phyloP scores from a whole-genome alignment of 2,113 vertebrate species.

The Haplotaxodon microlepis region DNA sequence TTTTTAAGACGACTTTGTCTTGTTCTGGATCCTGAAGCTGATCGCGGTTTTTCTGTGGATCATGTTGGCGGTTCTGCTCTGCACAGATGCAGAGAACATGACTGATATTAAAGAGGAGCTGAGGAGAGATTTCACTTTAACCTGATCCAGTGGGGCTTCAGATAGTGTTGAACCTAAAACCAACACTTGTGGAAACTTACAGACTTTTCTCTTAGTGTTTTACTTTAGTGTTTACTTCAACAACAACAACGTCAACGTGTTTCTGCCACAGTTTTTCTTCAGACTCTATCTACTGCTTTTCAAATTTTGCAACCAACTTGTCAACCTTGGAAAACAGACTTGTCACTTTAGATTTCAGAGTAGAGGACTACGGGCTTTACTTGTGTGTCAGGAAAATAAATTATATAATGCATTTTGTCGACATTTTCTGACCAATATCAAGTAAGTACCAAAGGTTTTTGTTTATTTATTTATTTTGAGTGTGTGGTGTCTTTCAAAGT shows the following conservation, averaged over 20 bases:
- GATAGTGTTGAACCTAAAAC: background rate
- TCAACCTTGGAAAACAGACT: background rate
- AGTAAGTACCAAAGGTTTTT: background rate
- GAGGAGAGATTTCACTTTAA: background rate
- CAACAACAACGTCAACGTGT: background rate
- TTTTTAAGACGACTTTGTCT: background rate
- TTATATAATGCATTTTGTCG: fast-evolving
- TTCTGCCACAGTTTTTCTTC: background rate
- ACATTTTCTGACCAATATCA: background rate
- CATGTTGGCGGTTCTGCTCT: background rate
- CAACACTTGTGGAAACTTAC: background rate
- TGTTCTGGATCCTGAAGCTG: background rate
- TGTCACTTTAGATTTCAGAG: background rate
- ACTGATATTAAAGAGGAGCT: background rate
- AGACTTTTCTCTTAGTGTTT: background rate
- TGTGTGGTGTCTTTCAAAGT: background rate
- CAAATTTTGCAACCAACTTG: background rate
- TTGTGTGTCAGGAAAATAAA: background rate
- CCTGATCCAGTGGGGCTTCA: background rate
- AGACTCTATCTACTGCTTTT: fast-evolving
- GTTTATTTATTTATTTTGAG: background rate
- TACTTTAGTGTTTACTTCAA: background rate
- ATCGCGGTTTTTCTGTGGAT: background rate
- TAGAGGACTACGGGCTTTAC: background rate
- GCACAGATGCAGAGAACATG: background rate